Conservation (phyloP, 2,797 vertebrate species). For the Argentina silus region DNA sequence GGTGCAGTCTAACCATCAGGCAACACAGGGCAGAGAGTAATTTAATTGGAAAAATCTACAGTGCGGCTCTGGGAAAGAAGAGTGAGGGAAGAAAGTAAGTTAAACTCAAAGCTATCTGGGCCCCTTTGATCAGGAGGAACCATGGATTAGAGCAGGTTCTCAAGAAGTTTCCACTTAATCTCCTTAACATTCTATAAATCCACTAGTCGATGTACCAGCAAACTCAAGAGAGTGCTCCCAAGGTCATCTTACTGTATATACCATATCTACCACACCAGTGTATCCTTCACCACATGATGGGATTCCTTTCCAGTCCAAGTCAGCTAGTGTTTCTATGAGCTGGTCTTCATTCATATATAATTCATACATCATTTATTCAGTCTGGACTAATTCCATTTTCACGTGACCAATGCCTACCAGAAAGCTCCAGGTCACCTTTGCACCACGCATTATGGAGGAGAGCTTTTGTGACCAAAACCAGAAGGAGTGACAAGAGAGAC, state of each 20-base stretch:
- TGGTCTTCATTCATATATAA: background rate
- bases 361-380: slow-evolving; percentile 38
- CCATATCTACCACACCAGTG: slow-evolving; percentile 25
- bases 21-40: slow-evolving; percentile 44
- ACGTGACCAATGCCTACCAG: too few species aligned
- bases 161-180: slow-evolving; percentile 67
- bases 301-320: slow-evolving; percentile 21
- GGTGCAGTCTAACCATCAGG: slow-evolving; percentile 46
- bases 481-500: slow-evolving; percentile 59
- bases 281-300: slow-evolving; percentile 9
- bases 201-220: slow-evolving; percentile 51
- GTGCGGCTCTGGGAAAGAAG: slow-evolving; percentile 34
- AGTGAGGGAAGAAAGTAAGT: slow-evolving; percentile 43
- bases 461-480: slow-evolving; percentile 36
- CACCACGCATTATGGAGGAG: slow-evolving; percentile 26
- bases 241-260: slow-evolving; percentile 60
- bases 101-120: slow-evolving; percentile 61
- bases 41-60: slow-evolving; percentile 56
- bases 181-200: slow-evolving; percentile 60
- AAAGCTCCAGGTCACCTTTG: slow-evolving; percentile 50
- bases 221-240: slow-evolving; percentile 49
- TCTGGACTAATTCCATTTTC: slow-evolving; percentile 38
- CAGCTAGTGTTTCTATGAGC: background rate
- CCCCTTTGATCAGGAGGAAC: slow-evolving; percentile 70
- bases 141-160: slow-evolving; percentile 75